A percentile compares a stretch with the other conserved stretches of the same genome.
Conservation (phyloP, 1,140 invertebrate species). For the Phocides pigmalion region DNA sequence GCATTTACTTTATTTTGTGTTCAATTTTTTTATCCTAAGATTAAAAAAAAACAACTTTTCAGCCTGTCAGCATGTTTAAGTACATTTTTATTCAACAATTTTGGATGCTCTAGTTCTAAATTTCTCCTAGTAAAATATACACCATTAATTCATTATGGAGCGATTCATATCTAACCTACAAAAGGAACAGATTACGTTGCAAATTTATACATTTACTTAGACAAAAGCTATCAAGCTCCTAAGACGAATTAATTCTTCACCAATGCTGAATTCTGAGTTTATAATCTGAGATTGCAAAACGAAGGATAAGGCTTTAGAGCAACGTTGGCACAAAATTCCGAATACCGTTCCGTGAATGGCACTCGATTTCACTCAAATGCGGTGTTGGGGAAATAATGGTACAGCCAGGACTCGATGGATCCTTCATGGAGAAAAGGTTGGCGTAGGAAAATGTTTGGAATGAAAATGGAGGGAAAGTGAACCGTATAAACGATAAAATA, state of each 20-base stretch:
- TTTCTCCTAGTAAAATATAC: too few relatives aligned
- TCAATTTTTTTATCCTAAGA: too few relatives aligned
- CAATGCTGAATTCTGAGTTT: constrained; percentile 37
- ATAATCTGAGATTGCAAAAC: constrained; percentile 24
- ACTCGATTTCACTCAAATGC: constrained; percentile 53
- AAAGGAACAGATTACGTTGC: too few relatives aligned
- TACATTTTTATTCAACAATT: too few relatives aligned
- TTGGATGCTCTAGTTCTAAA: too few relatives aligned
- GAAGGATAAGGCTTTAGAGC: constrained; percentile 24
- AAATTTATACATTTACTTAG: too few relatives aligned
- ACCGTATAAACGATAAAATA: too few relatives aligned
- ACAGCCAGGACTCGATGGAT: constrained; percentile 2
- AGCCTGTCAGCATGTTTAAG: too few relatives aligned
- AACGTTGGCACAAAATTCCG: constrained; percentile 45
- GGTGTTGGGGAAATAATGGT: constrained; percentile 48
- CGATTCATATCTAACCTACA: too few relatives aligned
- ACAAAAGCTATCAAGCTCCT: background rate
- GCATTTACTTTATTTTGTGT: too few relatives aligned
- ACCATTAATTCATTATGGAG: too few relatives aligned
- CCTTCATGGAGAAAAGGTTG: background rate
- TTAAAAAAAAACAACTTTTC: too few relatives aligned
- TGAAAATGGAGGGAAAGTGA: background rate
- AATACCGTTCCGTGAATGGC: constrained; percentile 57
- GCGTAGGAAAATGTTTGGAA: background rate
- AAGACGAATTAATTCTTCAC: constrained; percentile 22